phyloP scores from a whole-genome alignment of 2,888 invertebrate species.

The Eulithis prunata region DNA sequence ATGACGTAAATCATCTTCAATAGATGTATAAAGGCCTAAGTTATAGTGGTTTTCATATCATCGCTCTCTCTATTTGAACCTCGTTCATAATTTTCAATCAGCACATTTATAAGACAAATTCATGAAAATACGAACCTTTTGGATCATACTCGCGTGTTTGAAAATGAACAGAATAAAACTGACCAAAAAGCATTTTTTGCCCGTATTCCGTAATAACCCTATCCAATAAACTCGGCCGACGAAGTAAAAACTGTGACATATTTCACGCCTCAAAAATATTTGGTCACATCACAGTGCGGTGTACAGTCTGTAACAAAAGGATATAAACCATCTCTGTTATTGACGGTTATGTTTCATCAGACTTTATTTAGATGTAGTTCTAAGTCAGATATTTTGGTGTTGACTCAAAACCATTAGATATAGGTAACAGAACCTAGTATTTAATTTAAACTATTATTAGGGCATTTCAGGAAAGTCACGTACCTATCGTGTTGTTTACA shows the following conservation, averaged over 20 bases:
- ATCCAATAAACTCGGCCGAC: slow-evolving; percentile 17
- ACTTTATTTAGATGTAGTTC: no score
- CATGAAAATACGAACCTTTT: background rate
- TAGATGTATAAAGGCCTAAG: no score
- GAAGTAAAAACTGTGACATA: slow-evolving; percentile 25
- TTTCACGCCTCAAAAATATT: slow-evolving; percentile 20
- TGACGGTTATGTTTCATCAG: no score
- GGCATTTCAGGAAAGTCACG: no score
- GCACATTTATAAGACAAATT: background rate
- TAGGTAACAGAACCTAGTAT: no score
- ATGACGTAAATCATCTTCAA: no score
- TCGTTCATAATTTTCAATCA: background rate
- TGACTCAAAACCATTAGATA: no score
- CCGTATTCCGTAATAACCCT: slow-evolving; percentile 6
- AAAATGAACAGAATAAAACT: slow-evolving; percentile 1
- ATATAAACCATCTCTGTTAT: background rate
- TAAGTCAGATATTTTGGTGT: no score
- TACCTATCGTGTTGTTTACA: no score
- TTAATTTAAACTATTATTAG: no score
- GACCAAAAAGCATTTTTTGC: slow-evolving; percentile 3
- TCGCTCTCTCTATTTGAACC: background rate
- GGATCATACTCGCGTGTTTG: background rate
- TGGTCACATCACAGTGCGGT: slow-evolving; percentile 9
- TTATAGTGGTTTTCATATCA: background rate
- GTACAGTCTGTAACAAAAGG: background rate